phyloP scores from a whole-genome alignment of 2,797 vertebrate species.

The Pipistrellus nathusii region DNA sequence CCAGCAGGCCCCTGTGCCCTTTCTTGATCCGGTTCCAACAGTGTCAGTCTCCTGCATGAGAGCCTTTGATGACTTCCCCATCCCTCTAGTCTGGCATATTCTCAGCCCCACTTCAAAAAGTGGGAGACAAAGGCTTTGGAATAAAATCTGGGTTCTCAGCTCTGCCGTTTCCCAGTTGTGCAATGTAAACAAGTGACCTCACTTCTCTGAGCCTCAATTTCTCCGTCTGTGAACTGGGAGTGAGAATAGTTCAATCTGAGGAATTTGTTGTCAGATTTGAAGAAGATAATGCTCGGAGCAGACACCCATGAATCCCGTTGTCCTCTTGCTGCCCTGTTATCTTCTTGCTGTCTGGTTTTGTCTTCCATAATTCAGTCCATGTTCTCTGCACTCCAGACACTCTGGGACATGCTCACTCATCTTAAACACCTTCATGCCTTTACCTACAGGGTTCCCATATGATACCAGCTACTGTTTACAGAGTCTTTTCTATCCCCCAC shows the following conservation, averaged over 20 bases:
- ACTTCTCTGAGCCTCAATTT: background rate
- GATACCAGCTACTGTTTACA: background rate
- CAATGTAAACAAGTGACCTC: background rate
- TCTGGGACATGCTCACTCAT: background rate
- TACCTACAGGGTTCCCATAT: background rate
- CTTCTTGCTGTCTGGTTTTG: background rate
- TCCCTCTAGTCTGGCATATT: background rate
- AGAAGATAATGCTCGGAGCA: background rate
- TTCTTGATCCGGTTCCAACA: background rate
- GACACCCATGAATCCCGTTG: background rate
- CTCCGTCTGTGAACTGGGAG: background rate
- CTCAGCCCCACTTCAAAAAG: background rate
- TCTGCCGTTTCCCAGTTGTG: background rate
- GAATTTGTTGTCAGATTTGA: background rate
- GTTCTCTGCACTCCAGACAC: background rate
- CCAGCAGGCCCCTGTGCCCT: background rate
- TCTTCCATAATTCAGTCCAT: background rate
- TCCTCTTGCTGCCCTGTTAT: background rate
- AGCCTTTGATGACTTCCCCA: background rate
- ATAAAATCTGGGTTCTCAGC: background rate
- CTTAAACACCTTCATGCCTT: background rate
- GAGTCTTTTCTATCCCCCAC: background rate
- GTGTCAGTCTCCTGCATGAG: background rate
- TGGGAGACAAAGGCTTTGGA: background rate
- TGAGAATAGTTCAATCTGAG: background rate